phyloP scores from a whole-genome alignment of 2,797 vertebrate species.

The Orientallactaga sibirica region DNA sequence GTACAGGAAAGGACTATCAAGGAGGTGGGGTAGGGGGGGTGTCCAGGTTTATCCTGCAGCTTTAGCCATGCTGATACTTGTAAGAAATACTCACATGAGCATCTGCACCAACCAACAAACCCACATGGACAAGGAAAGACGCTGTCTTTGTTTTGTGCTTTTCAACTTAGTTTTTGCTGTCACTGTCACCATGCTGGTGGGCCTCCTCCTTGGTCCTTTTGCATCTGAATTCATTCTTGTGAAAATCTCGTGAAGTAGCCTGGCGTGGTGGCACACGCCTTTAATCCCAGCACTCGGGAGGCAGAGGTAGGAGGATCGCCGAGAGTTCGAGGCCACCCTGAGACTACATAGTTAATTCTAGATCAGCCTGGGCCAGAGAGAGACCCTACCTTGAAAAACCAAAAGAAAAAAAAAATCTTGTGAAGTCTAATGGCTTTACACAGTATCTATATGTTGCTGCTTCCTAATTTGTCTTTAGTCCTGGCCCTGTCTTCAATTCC shows the following conservation, averaged over 20 bases:
- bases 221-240: neutral
- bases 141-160: neutral
- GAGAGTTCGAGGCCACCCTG: too few species aligned
- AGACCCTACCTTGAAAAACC: too few species aligned
- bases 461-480: neutral
- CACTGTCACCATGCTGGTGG: neutral
- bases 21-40: too few species aligned
- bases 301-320: too few species aligned
- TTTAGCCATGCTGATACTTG: neutral
- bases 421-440: neutral
- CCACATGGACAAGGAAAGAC: neutral
- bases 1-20: too few species aligned
- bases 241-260: neutral
- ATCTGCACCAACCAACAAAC: neutral
- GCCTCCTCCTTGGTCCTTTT: neutral
- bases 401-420: neutral
- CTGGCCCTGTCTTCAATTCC: neutral
- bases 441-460: accelerated
- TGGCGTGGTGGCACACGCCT: too few species aligned
- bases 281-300: too few species aligned
- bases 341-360: too few species aligned
- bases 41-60: neutral
- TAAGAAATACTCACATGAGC: neutral
- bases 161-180: neutral
- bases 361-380: too few species aligned